Conservation (phyloP, 2,113 vertebrate species). For the Polyodon spathula region DNA sequence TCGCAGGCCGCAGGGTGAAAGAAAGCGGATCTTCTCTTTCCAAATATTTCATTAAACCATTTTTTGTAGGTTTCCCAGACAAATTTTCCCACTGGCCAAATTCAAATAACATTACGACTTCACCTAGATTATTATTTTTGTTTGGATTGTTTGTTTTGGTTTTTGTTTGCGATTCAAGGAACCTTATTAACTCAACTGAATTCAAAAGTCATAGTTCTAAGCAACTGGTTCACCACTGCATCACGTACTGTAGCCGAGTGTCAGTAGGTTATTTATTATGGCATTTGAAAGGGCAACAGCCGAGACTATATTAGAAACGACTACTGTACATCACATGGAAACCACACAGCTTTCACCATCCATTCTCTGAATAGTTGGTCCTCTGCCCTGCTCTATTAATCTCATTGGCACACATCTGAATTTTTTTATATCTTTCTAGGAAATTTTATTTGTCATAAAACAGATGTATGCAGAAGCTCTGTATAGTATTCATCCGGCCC, state of each 20-base stretch:
- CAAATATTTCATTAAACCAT: conserved; percentile 25
- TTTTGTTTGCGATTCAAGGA: not conserved
- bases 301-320: conserved; percentile 12
- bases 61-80: conserved; percentile 23
- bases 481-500: conserved; percentile 10
- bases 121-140: not conserved
- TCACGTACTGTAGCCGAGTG: not conserved
- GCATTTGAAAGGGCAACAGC: not conserved
- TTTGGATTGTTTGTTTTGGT: not conserved
- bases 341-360: not conserved
- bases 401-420: conserved; percentile 21
- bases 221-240: not conserved
- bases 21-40: conserved; percentile 39
- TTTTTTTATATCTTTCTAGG: conserved; percentile 22
- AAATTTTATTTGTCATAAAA: conserved; percentile 27
- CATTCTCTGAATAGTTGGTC: conserved; percentile 7
- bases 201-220: not conserved
- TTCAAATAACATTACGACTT: conserved; percentile 18
- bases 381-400: conserved; percentile 18
- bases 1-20: conserved; percentile 39
- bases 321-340: not conserved
- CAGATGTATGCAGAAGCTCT: conserved; percentile 20
- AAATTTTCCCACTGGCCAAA: conserved; percentile 29
- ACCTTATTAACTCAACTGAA: not conserved
- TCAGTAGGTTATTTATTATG: not conserved